These are phyloP conservation scores for Venturia canescens DNA, from an alignment of 1,140 invertebrate species.

Conservation along the genomic window DNA sequence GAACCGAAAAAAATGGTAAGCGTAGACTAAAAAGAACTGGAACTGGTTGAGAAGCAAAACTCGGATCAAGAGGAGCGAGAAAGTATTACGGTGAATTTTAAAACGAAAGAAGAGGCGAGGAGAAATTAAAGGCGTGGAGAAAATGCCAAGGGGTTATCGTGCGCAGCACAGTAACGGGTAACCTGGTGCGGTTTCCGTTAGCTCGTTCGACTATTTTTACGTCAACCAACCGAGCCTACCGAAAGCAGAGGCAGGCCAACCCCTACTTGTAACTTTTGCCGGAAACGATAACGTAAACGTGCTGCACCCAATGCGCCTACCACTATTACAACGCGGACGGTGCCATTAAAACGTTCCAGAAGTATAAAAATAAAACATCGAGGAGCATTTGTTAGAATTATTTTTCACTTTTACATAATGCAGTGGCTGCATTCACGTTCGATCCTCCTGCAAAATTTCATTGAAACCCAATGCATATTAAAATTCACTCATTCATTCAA, in stretches of 20 bases:
- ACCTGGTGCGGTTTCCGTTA: slow-evolving; percentile 24
- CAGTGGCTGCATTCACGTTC: too few species aligned
- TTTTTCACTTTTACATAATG: too few species aligned
- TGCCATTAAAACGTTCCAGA: not conserved
- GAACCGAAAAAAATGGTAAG: not conserved
- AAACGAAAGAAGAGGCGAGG: slow-evolving; percentile 11
- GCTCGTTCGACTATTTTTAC: slow-evolving; percentile 53
- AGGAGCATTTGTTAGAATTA: too few species aligned
- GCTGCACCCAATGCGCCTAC: slow-evolving; percentile 51
- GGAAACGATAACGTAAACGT: slow-evolving; percentile 61
- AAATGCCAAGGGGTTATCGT: slow-evolving; percentile 5
- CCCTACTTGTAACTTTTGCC: slow-evolving; percentile 49
- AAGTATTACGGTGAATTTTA: not conserved
- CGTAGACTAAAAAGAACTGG: not conserved
- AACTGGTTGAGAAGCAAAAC: not conserved
- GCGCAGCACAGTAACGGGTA: slow-evolving; percentile 14
- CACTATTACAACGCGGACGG: not conserved
- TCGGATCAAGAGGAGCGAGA: not conserved
- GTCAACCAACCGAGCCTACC: slow-evolving; percentile 46
- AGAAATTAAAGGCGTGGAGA: slow-evolving; percentile 11
- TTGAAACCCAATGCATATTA: too few species aligned
- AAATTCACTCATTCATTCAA: too few species aligned
- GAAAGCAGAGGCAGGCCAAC: slow-evolving; percentile 39
- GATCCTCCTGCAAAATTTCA: too few species aligned
- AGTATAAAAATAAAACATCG: not conserved